Evolutionary conservation across 1,140 invertebrate genomes (phyloP).

Genomic region (Eriosoma lanigerum): DNA sequence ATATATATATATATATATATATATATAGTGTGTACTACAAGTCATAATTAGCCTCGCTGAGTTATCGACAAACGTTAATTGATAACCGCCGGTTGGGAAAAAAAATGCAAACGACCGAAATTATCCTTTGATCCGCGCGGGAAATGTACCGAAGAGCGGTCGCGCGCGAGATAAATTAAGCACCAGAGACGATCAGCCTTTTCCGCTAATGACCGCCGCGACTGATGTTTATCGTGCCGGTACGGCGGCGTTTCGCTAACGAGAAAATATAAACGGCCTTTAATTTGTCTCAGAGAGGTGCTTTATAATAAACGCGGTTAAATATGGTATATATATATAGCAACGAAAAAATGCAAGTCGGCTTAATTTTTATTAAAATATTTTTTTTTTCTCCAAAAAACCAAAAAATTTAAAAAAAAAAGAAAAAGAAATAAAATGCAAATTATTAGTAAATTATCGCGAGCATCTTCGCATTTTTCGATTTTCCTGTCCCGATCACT

Average conservation of each 20-base stretch:
- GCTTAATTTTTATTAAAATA: too few species aligned
- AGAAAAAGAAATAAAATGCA: too few species aligned
- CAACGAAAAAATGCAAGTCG: too few species aligned
- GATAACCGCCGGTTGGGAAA: neutral
- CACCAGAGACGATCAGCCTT: neutral
- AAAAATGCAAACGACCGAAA: slow-evolving; percentile 25
- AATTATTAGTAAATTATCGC: too few species aligned
- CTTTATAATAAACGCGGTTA: neutral
- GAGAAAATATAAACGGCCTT: neutral
- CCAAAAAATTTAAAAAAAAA: too few species aligned
- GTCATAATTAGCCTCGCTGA: slow-evolving; percentile 5
- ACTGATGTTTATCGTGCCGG: neutral
- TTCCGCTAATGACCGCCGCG: slow-evolving; percentile 20
- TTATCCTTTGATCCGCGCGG: slow-evolving; percentile 21
- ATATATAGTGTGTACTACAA: too few species aligned
- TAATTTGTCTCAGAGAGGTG: neutral
- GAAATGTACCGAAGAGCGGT: neutral
- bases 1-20: too few species aligned
- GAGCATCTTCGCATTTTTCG: too few species aligned
- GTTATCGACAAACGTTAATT: slow-evolving; percentile 34
- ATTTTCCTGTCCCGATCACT: too few species aligned
- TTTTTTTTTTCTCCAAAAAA: too few species aligned
- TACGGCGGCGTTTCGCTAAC: neutral
- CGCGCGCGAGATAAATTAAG: neutral
- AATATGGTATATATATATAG: too few species aligned